Percentiles rank a stretch among this genome's conserved stretches.
These are phyloP conservation scores for Margarornis squamiger DNA, from an alignment of 2,797 vertebrate species.

Conservation along the genomic window DNA sequence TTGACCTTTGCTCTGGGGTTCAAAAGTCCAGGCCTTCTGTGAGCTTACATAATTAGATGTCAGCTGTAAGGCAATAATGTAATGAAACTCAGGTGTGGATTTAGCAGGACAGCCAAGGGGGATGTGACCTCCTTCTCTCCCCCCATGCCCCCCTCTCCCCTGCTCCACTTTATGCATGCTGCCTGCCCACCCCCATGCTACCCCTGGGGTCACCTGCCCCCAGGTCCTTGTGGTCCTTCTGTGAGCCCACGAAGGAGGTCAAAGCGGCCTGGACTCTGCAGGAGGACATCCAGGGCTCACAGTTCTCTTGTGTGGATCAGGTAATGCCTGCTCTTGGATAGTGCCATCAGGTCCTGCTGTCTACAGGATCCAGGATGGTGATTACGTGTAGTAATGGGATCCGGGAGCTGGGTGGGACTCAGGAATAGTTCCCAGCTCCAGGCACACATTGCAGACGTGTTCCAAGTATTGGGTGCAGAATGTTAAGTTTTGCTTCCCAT, in stretches of 20 bases:
- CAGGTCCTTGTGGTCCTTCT: accelerated
- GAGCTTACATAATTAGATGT: constrained; percentile 41
- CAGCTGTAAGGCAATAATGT: background rate
- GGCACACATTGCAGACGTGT: accelerated
- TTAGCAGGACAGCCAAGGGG: background rate
- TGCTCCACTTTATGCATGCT: background rate
- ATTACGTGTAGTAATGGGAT: background rate
- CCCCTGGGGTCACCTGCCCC: background rate
- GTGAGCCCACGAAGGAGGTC: background rate
- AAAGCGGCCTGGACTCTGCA: no score
- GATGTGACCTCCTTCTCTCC: background rate
- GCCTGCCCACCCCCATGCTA: background rate
- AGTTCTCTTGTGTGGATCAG: background rate
- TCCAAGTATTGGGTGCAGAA: background rate
- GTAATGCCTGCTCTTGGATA: background rate
- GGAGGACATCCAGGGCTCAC: background rate
- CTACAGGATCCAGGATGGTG: background rate
- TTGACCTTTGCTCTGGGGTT: constrained; percentile 50
- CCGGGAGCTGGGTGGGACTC: background rate
- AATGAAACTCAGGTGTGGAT: constrained; percentile 58
- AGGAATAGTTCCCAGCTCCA: background rate
- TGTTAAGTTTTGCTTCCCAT: background rate
- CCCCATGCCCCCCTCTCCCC: background rate
- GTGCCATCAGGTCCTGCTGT: background rate
- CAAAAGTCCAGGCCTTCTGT: constrained; percentile 24